Percentiles rank a stretch among this genome's conserved stretches.
These are phyloP conservation scores for Acromyrmex echinatior DNA, from an alignment of 1,140 invertebrate species.

Conservation along the genomic window DNA sequence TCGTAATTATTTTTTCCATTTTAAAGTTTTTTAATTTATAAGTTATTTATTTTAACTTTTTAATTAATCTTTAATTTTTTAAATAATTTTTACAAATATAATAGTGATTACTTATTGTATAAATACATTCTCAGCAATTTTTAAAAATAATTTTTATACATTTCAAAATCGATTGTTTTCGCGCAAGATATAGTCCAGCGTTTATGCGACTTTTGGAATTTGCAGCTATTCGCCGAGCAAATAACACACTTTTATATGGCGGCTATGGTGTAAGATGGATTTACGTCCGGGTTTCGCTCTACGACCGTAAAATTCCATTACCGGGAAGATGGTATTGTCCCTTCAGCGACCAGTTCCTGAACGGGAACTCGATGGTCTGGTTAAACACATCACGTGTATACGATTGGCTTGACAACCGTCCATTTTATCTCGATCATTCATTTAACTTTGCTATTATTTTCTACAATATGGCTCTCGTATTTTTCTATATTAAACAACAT, in stretches of 20 bases:
- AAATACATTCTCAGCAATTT: not conserved
- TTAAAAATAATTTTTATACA: not conserved
- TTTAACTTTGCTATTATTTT: constrained; percentile 36
- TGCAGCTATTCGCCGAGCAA: constrained; percentile 11
- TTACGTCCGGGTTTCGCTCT: constrained; percentile 27
- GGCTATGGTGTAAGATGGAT: constrained; percentile 7
- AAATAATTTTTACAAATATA: not conserved
- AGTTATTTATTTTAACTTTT: not conserved
- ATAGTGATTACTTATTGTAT: not conserved
- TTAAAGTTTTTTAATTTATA: not conserved
- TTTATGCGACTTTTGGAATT: constrained; percentile 10
- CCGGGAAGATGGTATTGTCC: constrained; percentile 20
- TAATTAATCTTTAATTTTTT: not conserved
- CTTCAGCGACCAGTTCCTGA: constrained; percentile 31
- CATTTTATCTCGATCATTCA: constrained; percentile 52
- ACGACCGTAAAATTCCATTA: constrained; percentile 55
- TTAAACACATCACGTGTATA: constrained; percentile 17
- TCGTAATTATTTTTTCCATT: not conserved
- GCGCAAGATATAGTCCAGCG: not conserved
- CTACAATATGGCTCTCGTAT: not conserved
- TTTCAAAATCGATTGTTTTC: not conserved
- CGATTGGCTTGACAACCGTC: not conserved
- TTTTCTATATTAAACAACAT: not conserved
- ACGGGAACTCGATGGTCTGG: constrained; percentile 27
- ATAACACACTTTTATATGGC: constrained; percentile 15